Evolutionary conservation across 2,888 invertebrate species (phyloP), one percentile per base, ranked within the genome.

Genomic region (Pogonocherus hispidulus): DNA sequence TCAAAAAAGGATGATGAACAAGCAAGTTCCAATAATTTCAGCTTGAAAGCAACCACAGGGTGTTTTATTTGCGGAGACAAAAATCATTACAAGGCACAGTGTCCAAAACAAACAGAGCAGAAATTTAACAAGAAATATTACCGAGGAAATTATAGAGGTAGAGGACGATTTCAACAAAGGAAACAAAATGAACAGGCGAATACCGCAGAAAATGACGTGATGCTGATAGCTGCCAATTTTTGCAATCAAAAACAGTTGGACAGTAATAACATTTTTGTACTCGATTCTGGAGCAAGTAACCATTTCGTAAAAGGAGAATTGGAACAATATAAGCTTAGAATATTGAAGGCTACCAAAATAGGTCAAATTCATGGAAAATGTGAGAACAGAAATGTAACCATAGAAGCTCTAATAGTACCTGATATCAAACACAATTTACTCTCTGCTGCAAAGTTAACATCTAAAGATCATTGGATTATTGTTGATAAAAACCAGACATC

Each of bases 281-380:
- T 69, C 16, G 55, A 69, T 47, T 69, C 65, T 16, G 68, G 68
- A 18, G 54, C 60, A n/a, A 69, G 59, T 44, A 57, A 69, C 27
- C 59, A 69, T 47, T 47, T 70, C 52, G 62, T 70, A n/a, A 2
- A n/a, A n/a, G 41, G n/a, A n/a, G n/a, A 41, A n/a, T 41, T 41
- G n/a, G 41, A 49, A 64, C 46, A 49, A 64, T 27, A 62, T 20
- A 69, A 57, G 66, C 41, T 37, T 32, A 60, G 46, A 65, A 56
- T 47, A 32, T 51, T 57, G 44, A 67, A 55, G 47, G 46, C 11
- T 51, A 63, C 14, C 35, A 67, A 20, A 47, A 16, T 32, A 63
- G 60, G 47, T 52, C 41, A 18, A 54, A 6, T 54, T 63, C 41
- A 46, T 44, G 54, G 47, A 54, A 11, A n/a, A n/a, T n/a, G n/a